Conservation (phyloP, 2,888 invertebrate species). For the Cephonodes hylas region DNA sequence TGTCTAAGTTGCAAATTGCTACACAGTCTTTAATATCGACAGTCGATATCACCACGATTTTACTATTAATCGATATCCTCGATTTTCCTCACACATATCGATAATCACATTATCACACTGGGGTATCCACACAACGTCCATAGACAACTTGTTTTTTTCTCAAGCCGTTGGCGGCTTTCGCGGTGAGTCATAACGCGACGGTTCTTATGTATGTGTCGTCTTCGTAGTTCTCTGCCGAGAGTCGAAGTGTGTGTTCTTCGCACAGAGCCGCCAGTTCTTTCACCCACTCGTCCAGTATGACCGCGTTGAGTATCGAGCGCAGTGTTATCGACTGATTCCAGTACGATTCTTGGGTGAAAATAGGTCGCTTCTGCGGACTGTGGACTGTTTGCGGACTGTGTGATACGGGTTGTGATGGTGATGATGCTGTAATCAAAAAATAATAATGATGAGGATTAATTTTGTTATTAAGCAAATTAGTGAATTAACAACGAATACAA, state of each 20-base stretch:
- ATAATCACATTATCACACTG: slow-evolving; percentile 23
- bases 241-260: slow-evolving; percentile 91
- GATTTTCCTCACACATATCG: neutral
- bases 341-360: slow-evolving; percentile 69
- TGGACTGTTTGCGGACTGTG: too few species aligned
- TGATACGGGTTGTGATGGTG: slow-evolving; percentile 41
- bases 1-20: neutral
- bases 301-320: slow-evolving; percentile 82
- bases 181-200: slow-evolving; percentile 73
- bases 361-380: slow-evolving; percentile 49
- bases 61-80: neutral
- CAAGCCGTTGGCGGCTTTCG: slow-evolving; percentile 43
- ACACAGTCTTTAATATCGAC: neutral
- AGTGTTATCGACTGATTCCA: slow-evolving; percentile 72
- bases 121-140: slow-evolving; percentile 31
- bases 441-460: neutral
- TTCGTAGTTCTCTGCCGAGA: slow-evolving; percentile 56
- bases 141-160: slow-evolving; percentile 26
- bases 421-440: slow-evolving; percentile 31
- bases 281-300: slow-evolving; percentile 96
- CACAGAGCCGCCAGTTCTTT: slow-evolving; percentile 97
- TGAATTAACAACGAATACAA: neutral
- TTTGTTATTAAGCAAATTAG: too few species aligned
- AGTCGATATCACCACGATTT: neutral
- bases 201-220: slow-evolving; percentile 62